phyloP scores from a whole-genome alignment of 1,140 invertebrate species.

The Anthonomus grandis region DNA sequence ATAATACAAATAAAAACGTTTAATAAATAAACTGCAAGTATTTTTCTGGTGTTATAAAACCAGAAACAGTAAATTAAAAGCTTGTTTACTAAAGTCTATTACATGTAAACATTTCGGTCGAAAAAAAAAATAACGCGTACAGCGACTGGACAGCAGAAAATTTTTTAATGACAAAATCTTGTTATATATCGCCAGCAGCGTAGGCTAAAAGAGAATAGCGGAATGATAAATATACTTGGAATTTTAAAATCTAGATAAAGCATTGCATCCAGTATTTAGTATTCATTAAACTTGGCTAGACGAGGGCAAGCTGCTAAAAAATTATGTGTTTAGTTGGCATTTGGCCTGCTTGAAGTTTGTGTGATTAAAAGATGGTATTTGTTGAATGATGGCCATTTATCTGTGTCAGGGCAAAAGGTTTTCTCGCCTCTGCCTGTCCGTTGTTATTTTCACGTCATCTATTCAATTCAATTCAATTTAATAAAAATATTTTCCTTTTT shows the following conservation, averaged over 20 bases:
- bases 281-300: slow-evolving; percentile 23
- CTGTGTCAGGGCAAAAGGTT: slow-evolving; percentile 32
- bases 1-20: no score
- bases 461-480: slow-evolving; percentile 32
- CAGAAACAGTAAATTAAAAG: no score
- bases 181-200: no score
- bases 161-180: no score
- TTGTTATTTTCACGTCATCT: slow-evolving; percentile 30
- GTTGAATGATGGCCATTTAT: slow-evolving; percentile 36
- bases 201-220: no score
- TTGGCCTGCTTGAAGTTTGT: slow-evolving; percentile 29
- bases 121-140: no score
- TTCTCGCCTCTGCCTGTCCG: slow-evolving; percentile 27
- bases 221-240: no score
- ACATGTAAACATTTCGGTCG: no score
- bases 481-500: slow-evolving; percentile 32
- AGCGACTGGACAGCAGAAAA: no score
- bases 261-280: slow-evolving; percentile 17
- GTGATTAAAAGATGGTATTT: slow-evolving; percentile 37
- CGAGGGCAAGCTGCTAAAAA: slow-evolving; percentile 21
- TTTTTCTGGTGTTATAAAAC: no score
- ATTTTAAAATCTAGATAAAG: slow-evolving; percentile 3
- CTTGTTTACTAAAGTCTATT: no score
- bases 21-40: no score
- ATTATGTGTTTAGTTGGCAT: slow-evolving; percentile 32